These are phyloP conservation scores for Cranoglanis bouderius DNA, from an alignment of 2,113 vertebrate species.

Conservation along the genomic window DNA sequence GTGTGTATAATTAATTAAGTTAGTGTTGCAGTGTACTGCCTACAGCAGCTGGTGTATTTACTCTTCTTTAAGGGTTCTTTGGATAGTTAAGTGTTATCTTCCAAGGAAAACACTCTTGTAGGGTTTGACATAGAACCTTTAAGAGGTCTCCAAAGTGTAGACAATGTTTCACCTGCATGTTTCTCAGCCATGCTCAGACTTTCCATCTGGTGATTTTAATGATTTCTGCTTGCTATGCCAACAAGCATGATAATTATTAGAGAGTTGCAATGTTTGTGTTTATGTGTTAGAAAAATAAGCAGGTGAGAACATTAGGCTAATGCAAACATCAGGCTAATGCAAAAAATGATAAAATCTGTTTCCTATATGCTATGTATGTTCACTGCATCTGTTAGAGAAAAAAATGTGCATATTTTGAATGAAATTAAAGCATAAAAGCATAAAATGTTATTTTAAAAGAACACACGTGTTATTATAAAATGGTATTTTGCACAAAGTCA, in stretches of 20 bases:
- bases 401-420: neutral
- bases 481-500: neutral
- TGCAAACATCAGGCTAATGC: neutral
- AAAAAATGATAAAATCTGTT: neutral
- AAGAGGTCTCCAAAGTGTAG: neutral
- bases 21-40: too few species aligned
- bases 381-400: neutral
- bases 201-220: neutral
- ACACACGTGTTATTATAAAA: too few species aligned
- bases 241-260: neutral
- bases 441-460: neutral
- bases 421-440: neutral
- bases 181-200: neutral
- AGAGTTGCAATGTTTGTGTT: neutral
- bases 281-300: neutral
- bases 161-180: neutral
- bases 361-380: neutral
- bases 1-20: neutral
- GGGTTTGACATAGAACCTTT: neutral
- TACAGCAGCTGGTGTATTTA: neutral
- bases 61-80: neutral
- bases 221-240: neutral
- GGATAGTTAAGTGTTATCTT: neutral
- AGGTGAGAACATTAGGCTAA: neutral
- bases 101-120: neutral